phyloP scores from a whole-genome alignment of 2,113 vertebrate genomes.

The Cacatua alba region DNA sequence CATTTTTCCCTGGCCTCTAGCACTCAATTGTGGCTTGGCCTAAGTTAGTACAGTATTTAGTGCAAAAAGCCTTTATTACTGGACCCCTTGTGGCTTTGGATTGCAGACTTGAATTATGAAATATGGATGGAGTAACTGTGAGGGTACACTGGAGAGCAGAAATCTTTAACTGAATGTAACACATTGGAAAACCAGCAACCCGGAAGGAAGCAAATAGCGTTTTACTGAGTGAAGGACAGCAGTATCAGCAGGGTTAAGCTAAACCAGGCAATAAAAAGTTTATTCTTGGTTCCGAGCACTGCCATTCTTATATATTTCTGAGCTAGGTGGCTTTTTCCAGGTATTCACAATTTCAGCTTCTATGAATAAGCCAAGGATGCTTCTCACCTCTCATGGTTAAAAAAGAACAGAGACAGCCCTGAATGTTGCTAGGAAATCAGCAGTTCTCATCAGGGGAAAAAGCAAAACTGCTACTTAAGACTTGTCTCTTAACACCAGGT shows the following conservation, averaged over 20 bases:
- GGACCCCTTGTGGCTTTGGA: constrained; percentile 4
- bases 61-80: constrained; percentile 49
- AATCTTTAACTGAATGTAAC: background rate
- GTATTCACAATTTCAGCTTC: background rate
- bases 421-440: constrained; percentile 53
- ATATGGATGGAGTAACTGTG: background rate
- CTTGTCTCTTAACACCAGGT: background rate
- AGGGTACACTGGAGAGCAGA: background rate
- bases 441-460: background rate
- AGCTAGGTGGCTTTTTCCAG: background rate
- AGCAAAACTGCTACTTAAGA: background rate
- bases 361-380: background rate
- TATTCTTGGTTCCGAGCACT: background rate
- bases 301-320: background rate
- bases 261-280: background rate
- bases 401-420: background rate
- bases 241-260: background rate
- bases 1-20: constrained; percentile 52
- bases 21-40: constrained; percentile 49
- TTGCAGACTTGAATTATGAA: constrained; percentile 44
- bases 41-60: constrained; percentile 34
- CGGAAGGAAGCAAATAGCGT: background rate
- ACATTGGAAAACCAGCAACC: background rate
- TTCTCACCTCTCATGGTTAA: background rate
- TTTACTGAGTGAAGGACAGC: background rate